Conservation (phyloP, 2,113 vertebrate genomes). For the Clinocottus analis region DNA sequence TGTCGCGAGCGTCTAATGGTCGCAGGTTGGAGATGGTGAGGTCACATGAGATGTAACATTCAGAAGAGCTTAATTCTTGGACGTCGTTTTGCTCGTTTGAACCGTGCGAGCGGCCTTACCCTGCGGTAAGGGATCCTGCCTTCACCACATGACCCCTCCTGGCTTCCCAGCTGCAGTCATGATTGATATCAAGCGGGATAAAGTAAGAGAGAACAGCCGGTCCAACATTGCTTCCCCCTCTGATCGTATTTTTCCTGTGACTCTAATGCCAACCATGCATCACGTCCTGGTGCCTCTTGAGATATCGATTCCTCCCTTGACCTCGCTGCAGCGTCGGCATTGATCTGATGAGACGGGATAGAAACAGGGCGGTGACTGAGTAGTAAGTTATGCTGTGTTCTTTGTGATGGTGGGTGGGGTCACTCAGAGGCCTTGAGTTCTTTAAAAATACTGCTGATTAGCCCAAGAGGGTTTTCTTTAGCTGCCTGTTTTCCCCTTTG, state of each 20-base stretch:
- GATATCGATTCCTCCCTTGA: slow-evolving; percentile 7
- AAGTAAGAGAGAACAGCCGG: not conserved
- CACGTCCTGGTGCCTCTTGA: slow-evolving; percentile 1
- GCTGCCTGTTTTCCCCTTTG: slow-evolving; percentile 38
- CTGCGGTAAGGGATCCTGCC: not conserved
- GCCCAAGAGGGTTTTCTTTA: slow-evolving; percentile 14
- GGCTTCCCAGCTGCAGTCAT: not conserved
- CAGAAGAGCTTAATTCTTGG: not conserved
- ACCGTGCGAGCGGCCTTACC: not conserved
- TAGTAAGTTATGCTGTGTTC: not conserved
- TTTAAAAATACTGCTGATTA: slow-evolving; percentile 37
- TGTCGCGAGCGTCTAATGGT: slow-evolving; percentile 1
- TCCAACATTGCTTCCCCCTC: not conserved
- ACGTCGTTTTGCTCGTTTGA: not conserved
- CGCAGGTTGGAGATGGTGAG: not conserved
- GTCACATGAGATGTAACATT: not conserved
- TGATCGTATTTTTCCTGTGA: not conserved
- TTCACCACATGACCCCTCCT: not conserved
- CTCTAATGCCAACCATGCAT: not conserved
- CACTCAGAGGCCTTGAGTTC: slow-evolving; percentile 5
- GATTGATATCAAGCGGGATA: not conserved
- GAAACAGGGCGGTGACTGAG: not conserved
- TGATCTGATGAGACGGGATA: slow-evolving; percentile 1
- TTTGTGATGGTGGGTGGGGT: slow-evolving; percentile 16
- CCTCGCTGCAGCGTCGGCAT: not conserved